Evolutionary conservation across 2,888 invertebrate species (phyloP).

Genomic region (Eubasilissa splendida): DNA sequence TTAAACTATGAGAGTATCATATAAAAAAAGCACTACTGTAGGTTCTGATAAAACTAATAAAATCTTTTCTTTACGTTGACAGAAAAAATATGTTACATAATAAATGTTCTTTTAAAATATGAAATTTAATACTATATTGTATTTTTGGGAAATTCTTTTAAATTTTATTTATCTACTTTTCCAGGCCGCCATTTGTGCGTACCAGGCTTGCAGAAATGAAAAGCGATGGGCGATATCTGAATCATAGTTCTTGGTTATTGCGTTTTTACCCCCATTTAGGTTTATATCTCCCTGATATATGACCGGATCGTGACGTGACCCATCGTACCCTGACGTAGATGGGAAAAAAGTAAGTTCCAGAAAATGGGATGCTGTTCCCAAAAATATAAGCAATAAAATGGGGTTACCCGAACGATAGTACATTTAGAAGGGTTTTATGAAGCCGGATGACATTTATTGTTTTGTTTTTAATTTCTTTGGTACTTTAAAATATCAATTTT

Average conservation of each 20-base stretch:
- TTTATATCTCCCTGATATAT: slow-evolving; percentile 54
- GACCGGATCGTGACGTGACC: slow-evolving; percentile 52
- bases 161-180: slow-evolving; percentile 20
- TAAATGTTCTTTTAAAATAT: too few species aligned
- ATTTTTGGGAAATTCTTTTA: background rate
- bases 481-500: too few species aligned
- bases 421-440: slow-evolving; percentile 22
- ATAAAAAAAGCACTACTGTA: too few species aligned
- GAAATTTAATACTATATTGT: too few species aligned
- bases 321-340: slow-evolving; percentile 38
- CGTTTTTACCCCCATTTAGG: slow-evolving; percentile 49
- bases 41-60: too few species aligned
- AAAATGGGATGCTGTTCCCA: slow-evolving; percentile 30
- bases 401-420: slow-evolving; percentile 26
- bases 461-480: slow-evolving; percentile 7
- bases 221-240: slow-evolving; percentile 50
- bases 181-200: slow-evolving; percentile 26
- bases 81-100: too few species aligned
- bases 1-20: too few species aligned
- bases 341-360: slow-evolving; percentile 25
- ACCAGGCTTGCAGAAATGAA: slow-evolving; percentile 42
- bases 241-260: slow-evolving; percentile 55
- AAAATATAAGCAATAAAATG: slow-evolving; percentile 44
- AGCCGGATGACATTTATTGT: background rate
- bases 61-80: too few species aligned